Conservation (phyloP, 2,888 invertebrate species). For the Ophioninae sp. region DNA sequence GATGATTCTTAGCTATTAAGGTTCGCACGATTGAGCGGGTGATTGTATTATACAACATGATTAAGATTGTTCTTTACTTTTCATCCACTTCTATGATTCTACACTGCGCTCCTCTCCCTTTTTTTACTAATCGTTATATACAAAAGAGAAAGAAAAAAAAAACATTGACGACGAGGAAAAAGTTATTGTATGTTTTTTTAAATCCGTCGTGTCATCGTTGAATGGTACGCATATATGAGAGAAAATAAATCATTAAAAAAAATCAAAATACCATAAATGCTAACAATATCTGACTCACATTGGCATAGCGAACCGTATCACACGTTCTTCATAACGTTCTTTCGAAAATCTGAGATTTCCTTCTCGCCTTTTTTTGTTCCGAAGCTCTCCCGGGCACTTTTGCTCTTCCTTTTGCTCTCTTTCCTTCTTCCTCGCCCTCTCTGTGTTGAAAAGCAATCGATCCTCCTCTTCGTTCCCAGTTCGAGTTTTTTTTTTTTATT, state of each 20-base stretch:
- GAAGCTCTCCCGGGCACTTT: not conserved
- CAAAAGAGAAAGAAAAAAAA: slow-evolving; percentile 49
- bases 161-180: slow-evolving; percentile 52
- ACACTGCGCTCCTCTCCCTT: not conserved
- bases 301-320: slow-evolving; percentile 64
- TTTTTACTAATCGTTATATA: slow-evolving; percentile 64
- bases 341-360: not conserved
- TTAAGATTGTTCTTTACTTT: slow-evolving; percentile 61
- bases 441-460: slow-evolving; percentile 36
- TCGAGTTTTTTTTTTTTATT: slow-evolving; percentile 51
- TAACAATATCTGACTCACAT: slow-evolving; percentile 73
- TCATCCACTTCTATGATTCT: slow-evolving; percentile 51
- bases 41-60: slow-evolving; percentile 72
- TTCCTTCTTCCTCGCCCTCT: slow-evolving; percentile 18
- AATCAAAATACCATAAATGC: slow-evolving; percentile 64
- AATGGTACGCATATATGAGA: slow-evolving; percentile 56
- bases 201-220: slow-evolving; percentile 63
- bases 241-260: slow-evolving; percentile 45
- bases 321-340: not conserved
- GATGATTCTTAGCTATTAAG: slow-evolving; percentile 71
- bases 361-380: not conserved
- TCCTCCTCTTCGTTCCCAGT: slow-evolving; percentile 64
- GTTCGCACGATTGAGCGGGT: slow-evolving; percentile 61
- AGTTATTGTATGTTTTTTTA: slow-evolving; percentile 52
- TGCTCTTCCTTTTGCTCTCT: slow-evolving; percentile 21